Percentiles rank a stretch among this genome's conserved stretches.
phyloP scores from a whole-genome alignment of 2,797 vertebrate genomes.

The Netta rufina region DNA sequence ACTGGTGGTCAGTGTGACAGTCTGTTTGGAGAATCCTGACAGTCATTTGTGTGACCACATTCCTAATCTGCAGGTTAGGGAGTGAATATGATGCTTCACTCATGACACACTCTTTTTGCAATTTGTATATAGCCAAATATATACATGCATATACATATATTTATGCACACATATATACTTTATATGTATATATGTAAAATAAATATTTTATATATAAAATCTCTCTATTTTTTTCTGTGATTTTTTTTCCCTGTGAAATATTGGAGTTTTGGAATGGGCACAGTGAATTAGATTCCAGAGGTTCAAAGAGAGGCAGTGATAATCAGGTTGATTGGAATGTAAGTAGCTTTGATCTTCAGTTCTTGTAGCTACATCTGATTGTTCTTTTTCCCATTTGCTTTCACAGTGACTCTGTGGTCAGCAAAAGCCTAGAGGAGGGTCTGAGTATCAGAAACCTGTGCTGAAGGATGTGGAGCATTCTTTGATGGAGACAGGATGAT shows the following conservation, averaged over 20 bases:
- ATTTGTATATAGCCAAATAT: neutral
- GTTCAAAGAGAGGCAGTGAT: neutral
- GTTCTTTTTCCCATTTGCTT: neutral
- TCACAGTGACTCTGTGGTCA: neutral
- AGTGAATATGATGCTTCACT: neutral
- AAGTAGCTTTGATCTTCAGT: neutral
- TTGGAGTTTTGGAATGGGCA: neutral
- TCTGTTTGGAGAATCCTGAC: neutral
- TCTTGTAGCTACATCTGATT: neutral
- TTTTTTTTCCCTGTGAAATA: neutral
- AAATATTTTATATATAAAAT: neutral
- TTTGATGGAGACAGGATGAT: neutral
- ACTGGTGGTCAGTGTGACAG: accelerated
- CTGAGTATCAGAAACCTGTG: neutral
- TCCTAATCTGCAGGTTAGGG: neutral
- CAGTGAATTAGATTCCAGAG: neutral
- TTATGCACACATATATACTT: neutral
- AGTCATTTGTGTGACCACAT: neutral
- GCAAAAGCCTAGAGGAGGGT: neutral
- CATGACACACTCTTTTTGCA: neutral
- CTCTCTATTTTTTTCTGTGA: neutral
- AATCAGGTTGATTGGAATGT: neutral
- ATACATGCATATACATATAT: too few species aligned
- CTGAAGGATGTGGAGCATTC: neutral
- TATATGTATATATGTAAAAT: neutral